phyloP scores from a whole-genome alignment of 37 sponge, comb jelly and placozoan species.

The Ephydatia muelleri region DNA sequence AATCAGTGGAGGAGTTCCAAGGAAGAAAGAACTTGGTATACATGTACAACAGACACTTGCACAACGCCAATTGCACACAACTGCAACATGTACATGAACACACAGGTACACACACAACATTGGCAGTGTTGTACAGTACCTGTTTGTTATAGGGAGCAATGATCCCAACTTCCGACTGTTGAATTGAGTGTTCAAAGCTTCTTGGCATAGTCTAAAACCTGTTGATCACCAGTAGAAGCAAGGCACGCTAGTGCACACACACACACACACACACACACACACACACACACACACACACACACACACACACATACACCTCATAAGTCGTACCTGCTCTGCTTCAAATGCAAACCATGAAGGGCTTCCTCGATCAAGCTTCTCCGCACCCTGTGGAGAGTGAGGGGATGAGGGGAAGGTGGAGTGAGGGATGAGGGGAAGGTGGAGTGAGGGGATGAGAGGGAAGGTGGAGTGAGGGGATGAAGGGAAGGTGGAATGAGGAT shows the following conservation, averaged over 20 bases:
- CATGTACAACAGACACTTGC: too few species aligned
- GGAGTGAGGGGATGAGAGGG: not conserved
- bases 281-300: not conserved
- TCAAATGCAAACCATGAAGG: constrained; percentile 86
- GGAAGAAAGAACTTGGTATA: too few species aligned
- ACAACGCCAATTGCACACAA: too few species aligned
- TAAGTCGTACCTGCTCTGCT: constrained; percentile 57
- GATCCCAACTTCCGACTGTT: constrained; percentile 52
- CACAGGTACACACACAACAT: not conserved
- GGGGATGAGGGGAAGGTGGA: not conserved
- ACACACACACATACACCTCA: not conserved
- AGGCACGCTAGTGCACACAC: not conserved
- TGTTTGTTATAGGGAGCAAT: constrained; percentile 83
- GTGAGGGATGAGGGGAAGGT: not conserved
- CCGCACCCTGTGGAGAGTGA: constrained; percentile 57
- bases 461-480: not conserved
- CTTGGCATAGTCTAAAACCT: not conserved
- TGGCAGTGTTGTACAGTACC: constrained; percentile 5
- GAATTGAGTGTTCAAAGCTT: not conserved
- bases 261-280: not conserved
- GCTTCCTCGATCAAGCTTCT: constrained; percentile 74
- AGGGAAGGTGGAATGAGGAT: not conserved
- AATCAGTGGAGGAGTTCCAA: too few species aligned
- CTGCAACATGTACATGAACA: not conserved
- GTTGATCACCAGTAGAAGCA: not conserved